Conservation (phyloP, 1,140 invertebrate genomes). For the Homalodisca vitripennis region DNA sequence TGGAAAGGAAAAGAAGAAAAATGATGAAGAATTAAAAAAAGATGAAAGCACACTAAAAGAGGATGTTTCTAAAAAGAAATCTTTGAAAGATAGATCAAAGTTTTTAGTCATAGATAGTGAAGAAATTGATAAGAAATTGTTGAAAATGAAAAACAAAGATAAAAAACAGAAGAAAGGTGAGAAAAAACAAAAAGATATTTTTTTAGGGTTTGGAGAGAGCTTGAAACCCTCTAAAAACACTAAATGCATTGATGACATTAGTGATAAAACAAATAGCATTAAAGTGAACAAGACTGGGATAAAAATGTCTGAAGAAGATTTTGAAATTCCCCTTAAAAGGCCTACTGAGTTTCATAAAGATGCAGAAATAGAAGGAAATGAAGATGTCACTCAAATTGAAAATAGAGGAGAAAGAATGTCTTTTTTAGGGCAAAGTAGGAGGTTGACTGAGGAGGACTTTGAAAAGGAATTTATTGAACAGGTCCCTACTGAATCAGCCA, state of each 20-base stretch:
- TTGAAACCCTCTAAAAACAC: constrained; percentile 1
- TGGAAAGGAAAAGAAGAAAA: constrained; percentile 18
- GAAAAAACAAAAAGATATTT: not conserved
- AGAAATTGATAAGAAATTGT: not conserved
- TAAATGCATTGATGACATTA: too few relatives aligned
- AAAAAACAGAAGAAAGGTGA: constrained; percentile 12
- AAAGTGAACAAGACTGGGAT: constrained; percentile 20
- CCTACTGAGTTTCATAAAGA: too few relatives aligned
- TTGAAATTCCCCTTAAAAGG: too few relatives aligned
- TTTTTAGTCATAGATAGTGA: not conserved
- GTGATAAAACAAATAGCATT: not conserved
- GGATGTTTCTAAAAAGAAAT: not conserved
- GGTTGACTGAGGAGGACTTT: constrained; percentile 19
- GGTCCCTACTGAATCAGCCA: not conserved
- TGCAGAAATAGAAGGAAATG: too few relatives aligned
- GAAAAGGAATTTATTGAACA: constrained; percentile 15
- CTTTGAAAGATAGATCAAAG: not conserved
- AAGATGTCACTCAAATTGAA: too few relatives aligned
- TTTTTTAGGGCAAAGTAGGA: constrained; percentile 11
- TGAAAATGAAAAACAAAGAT: not conserved
- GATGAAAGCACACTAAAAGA: not conserved
- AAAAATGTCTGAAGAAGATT: constrained; percentile 19
- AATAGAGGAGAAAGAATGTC: too few relatives aligned
- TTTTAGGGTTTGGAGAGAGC: constrained; percentile 2
- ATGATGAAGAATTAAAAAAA: too few relatives aligned